Evolutionary conservation across 2,888 invertebrate genomes (phyloP).

Genomic region (Anagyrus pseudococci): DNA sequence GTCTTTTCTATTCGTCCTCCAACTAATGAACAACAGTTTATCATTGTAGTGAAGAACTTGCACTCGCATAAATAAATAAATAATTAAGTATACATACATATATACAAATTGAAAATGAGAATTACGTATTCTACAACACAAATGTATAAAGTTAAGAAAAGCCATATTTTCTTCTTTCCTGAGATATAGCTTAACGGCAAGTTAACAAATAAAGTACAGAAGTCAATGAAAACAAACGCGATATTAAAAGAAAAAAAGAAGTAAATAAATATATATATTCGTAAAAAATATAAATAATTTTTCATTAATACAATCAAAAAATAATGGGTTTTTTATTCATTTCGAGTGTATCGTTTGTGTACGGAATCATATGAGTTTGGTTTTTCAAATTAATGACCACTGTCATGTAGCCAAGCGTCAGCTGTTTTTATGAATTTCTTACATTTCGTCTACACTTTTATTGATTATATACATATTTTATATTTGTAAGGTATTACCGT

Average conservation of each 20-base stretch:
- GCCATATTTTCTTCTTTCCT: constrained; percentile 20
- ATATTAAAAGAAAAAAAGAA: constrained; percentile 10
- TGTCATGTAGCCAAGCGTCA: neutral
- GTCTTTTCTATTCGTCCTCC: neutral
- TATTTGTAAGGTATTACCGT: no score
- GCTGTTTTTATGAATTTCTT: neutral
- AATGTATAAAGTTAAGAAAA: constrained; percentile 30
- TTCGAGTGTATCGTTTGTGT: neutral
- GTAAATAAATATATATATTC: no score
- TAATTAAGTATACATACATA: constrained; percentile 12
- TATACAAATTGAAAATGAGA: constrained; percentile 2
- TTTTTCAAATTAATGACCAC: constrained; percentile 6
- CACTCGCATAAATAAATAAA: constrained; percentile 9
- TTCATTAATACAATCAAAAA: neutral
- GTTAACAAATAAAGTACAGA: constrained; percentile 14
- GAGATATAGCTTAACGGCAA: constrained; percentile 4
- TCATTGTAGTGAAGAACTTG: constrained; percentile 7
- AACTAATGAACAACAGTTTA: neutral
- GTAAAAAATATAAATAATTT: neutral
- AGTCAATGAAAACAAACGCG: constrained; percentile 24
- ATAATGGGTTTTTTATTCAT: constrained; percentile 1
- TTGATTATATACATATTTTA: constrained; percentile 12
- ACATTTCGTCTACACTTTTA: constrained; percentile 8
- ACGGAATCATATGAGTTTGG: neutral
- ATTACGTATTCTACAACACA: constrained; percentile 21